Percentiles rank a stretch among this genome's conserved stretches.
Conservation (phyloP, 2,888 invertebrate species). For the Dynastes hyllus region DNA sequence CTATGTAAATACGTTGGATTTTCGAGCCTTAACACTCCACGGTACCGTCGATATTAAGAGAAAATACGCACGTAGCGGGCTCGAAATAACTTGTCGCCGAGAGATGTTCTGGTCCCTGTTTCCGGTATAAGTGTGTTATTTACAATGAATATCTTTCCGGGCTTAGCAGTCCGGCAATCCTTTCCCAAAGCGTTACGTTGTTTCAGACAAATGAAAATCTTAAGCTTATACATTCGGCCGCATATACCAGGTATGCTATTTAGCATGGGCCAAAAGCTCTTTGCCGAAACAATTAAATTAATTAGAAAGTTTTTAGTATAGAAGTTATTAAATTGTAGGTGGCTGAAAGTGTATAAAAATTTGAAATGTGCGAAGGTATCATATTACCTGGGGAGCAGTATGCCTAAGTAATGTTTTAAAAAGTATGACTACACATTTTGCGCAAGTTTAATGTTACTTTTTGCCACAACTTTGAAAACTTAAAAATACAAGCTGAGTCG, state of each 20-base stretch:
- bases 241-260: background rate
- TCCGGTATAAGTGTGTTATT: constrained; percentile 22
- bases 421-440: too few species aligned
- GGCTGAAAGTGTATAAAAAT: too few species aligned
- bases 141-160: constrained; percentile 25
- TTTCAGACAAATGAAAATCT: constrained; percentile 16
- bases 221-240: background rate
- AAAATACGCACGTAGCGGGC: constrained; percentile 3
- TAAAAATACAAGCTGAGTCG: too few species aligned
- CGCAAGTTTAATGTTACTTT: too few species aligned
- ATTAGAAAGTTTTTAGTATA: too few species aligned
- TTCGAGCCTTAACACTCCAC: constrained; percentile 26
- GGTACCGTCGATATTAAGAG: constrained; percentile 20
- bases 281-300: too few species aligned
- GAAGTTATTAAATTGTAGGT: too few species aligned
- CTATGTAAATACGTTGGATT: constrained; percentile 43
- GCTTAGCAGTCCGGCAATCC: constrained; percentile 19
- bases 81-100: constrained; percentile 30
- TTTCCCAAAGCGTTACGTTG: constrained; percentile 15
- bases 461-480: too few species aligned
- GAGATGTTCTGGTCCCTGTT: constrained; percentile 12
- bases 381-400: too few species aligned
- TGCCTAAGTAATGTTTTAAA: too few species aligned
- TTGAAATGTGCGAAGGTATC: too few species aligned
- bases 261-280: background rate